Evolutionary conservation across 2,797 vertebrate species (phyloP).

Genomic region (Anguilla anguilla): DNA sequence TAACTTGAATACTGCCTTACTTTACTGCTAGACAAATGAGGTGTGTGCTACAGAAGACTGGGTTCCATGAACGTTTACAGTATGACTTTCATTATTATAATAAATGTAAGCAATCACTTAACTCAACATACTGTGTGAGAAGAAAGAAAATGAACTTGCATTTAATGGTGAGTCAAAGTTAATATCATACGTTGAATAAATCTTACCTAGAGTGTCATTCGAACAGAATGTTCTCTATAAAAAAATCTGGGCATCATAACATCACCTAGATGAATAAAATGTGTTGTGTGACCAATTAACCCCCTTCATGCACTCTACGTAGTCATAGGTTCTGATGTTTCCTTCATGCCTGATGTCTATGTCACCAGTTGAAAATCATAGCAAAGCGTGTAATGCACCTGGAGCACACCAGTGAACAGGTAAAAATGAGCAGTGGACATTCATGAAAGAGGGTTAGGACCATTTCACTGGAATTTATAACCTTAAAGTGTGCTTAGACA

Average conservation of each 20-base stretch:
- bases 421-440: neutral
- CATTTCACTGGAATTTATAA: neutral
- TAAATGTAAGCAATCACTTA: neutral
- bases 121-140: no score
- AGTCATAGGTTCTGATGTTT: neutral
- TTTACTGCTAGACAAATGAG: neutral
- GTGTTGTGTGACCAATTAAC: neutral
- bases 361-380: neutral
- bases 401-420: neutral
- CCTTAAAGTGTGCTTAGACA: slow-evolving; percentile 2
- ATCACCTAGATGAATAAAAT: neutral
- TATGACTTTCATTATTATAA: neutral
- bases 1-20: neutral
- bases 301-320: neutral
- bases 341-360: neutral
- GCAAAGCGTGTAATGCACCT: neutral
- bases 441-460: neutral
- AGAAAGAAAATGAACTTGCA: no score
- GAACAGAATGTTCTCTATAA: no score
- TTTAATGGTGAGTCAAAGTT: no score
- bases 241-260: neutral
- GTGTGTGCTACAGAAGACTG: neutral
- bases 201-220: no score
- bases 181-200: no score
- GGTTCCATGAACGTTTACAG: neutral